These are phyloP conservation scores for Hycleus cichorii DNA, from an alignment of 1,140 invertebrate species.

Conservation along the genomic window DNA sequence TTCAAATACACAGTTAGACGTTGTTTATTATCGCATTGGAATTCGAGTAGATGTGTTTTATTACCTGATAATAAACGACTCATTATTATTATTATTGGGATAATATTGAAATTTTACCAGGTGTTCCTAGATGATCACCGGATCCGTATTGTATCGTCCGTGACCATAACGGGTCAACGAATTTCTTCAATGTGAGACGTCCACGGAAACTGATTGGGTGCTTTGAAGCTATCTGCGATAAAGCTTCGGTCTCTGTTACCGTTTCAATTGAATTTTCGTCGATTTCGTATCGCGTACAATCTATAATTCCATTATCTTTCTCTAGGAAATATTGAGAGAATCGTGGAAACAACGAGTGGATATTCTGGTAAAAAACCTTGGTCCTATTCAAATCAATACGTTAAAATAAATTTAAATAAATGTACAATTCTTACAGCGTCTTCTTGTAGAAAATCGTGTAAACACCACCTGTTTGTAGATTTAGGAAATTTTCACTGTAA, in stretches of 20 bases:
- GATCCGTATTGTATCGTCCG: not conserved
- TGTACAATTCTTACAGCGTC: not conserved
- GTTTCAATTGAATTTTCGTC: not conserved
- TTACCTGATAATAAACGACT: not conserved
- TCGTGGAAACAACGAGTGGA: not conserved
- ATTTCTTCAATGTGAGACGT: not conserved
- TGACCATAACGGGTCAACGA: not conserved
- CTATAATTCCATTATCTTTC: not conserved
- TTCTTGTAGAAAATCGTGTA: too few relatives aligned
- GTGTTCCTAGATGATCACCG: not conserved
- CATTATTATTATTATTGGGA: not conserved
- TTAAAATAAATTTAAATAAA: not conserved
- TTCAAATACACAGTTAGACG: conserved; percentile 7
- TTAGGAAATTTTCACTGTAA: too few relatives aligned
- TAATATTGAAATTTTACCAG: not conserved
- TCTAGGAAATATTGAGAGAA: not conserved
- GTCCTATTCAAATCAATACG: not conserved
- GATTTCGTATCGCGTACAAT: not conserved
- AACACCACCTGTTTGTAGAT: too few relatives aligned
- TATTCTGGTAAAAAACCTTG: not conserved
- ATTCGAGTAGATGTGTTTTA: conserved; percentile 1
- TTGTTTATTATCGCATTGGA: not conserved
- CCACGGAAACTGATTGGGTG: not conserved
- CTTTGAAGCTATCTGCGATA: not conserved
- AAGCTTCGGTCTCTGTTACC: not conserved